Base-by-base conservation (phyloP, 2,113 vertebrate species). In the Bos taurus region DNA sequence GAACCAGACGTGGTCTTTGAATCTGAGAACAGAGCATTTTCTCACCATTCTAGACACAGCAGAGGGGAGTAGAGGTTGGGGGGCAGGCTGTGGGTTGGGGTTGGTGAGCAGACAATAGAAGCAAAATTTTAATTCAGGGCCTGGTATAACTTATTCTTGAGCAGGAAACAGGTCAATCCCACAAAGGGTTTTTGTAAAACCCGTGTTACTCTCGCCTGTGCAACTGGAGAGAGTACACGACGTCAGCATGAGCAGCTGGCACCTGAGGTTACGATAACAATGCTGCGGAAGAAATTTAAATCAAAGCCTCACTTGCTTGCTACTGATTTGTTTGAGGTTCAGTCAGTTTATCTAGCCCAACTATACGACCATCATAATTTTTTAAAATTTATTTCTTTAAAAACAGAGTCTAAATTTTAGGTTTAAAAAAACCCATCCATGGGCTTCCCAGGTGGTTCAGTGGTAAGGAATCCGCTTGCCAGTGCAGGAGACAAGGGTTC, bases 121-220 rank as follows among this genome's bases (percentile, higher is more conserved):
- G 62, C 74, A 88, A 84, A 93, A 90, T 40, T 28, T 64, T 59
- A 96, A 85, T 52, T 90, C 71, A 11, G n/a, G 26, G 52, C 71
- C 46, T 82, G 48, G 7, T 56, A 23, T 77, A 48, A 94, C 64
- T 21, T 80, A 64, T 43, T 95, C 92, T 90, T 15, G 5, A 56
- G n/a, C 90, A 40, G 80, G 57, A 96, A 98, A 94, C 54, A 84
- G 93, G 93, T 87, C 94, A 71, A 2, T n/a, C 10, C 60, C 88
- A 95, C 94, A 64, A 91, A 95, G 60, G 25, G 33, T 36, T 94
- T 95, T 91, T 93, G 64, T 95, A 43, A 89, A 97, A 17, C 52
- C 71, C 23, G 0, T 15, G 81, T 40, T 36, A 26, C 52, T 92
- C 26, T 96, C 33, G 60, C 80, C 59, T 88, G 71, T 36, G 80